Base-by-base conservation (phyloP, 2,888 invertebrate genomes). In the Thecocarcelia acutangulata region DNA sequence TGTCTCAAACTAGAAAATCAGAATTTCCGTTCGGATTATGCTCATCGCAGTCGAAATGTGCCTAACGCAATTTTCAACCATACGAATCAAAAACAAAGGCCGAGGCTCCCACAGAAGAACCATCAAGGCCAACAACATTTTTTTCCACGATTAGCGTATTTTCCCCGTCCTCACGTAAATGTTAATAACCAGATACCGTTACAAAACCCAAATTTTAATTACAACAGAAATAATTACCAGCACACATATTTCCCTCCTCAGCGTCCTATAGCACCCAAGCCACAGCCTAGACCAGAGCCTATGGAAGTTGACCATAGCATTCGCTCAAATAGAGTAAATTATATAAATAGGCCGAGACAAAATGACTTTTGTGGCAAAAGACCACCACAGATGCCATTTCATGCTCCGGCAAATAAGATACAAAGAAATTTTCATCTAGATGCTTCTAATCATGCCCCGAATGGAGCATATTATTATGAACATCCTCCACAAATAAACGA, bases 241-340 rank as follows among this genome's bases (percentile, higher is more conserved):
- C 40, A 37, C 8, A 1, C 37, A 40, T 58, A 58, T 58, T 58
- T 58, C 40, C 11, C 12, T 24, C 48, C 63, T 17, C 63, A n/a
- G 15, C 21, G 52, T n/a, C 24, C 58, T n/a, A 8, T 63, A n/a
- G 58, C 58, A 50, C 64, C 66, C 13, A 72, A 72, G 42, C 72
- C 64, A n/a, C 72, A 64, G 28, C 58, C 50, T 12, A 48, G 66
- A 28, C 64, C 78, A 24, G 66, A 78, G 33, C 48, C 64, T 5
- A 72, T 72, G 70, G 64, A 72, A n/a, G 24, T 52, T 2, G 54
- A 68, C 24, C 11, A 13, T 13, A 42, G 52, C 13, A 19, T 66
- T 2, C 19, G 9, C 3, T 52, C 52, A 19, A 52, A 21, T 12
- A 12, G 21, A 6, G 24, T 61, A 37, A 61, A 69, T 52, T 76